Conservation (phyloP, 2,888 invertebrate genomes). For the Papilio demoleus region DNA sequence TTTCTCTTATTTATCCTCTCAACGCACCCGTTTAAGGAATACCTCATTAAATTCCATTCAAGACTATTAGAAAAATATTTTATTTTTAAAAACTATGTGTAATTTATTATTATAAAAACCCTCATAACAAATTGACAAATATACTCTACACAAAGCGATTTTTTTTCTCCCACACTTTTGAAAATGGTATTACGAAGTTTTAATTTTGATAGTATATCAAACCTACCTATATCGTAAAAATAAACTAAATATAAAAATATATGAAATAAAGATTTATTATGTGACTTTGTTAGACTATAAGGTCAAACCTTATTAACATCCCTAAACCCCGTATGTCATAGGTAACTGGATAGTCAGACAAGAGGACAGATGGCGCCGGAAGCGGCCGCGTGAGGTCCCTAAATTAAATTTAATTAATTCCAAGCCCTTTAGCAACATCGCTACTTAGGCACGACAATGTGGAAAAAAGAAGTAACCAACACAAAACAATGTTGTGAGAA, state of each 20-base stretch:
- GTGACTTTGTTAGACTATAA: too few relatives aligned
- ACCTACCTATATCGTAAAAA: too few relatives aligned
- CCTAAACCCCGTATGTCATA: slow-evolving; percentile 11
- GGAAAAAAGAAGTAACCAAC: background rate
- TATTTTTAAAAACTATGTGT: too few relatives aligned
- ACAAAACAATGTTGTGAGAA: too few relatives aligned
- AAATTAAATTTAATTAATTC: slow-evolving; percentile 27
- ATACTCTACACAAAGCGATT: too few relatives aligned
- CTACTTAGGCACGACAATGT: background rate
- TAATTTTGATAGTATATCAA: too few relatives aligned
- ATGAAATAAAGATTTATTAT: too few relatives aligned
- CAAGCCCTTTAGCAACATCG: background rate
- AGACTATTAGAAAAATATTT: background rate
- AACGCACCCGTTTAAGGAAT: background rate
- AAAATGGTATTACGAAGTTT: too few relatives aligned
- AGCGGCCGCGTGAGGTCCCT: slow-evolving; percentile 30
- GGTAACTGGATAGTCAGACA: slow-evolving; percentile 26
- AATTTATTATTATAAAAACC: too few relatives aligned
- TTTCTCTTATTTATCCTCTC: slow-evolving; percentile 2
- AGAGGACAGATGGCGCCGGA: slow-evolving; percentile 37
- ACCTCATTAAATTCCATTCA: background rate
- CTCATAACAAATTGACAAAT: too few relatives aligned
- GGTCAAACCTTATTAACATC: background rate
- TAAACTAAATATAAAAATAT: too few relatives aligned
- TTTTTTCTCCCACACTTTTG: too few relatives aligned